phyloP scores from a whole-genome alignment of 2,888 invertebrate genomes.

The Tipula confusa region DNA sequence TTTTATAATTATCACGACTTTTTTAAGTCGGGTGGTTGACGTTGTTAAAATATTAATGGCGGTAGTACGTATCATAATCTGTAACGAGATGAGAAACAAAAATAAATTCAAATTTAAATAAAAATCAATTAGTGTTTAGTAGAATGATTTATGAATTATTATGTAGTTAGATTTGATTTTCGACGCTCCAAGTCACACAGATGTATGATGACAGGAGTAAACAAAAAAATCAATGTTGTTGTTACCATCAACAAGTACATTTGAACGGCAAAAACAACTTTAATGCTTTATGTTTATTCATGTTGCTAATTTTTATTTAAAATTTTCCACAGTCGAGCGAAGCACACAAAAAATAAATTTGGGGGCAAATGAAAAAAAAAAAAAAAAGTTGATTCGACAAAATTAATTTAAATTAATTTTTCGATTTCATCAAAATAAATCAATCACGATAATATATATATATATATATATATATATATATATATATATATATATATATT shows the following conservation, averaged over 20 bases:
- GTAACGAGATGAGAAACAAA: not conserved
- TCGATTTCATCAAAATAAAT: not conserved
- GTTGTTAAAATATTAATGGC: not conserved
- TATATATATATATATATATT: no score
- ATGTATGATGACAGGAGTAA: not conserved
- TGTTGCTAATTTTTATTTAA: not conserved
- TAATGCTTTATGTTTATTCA: not conserved
- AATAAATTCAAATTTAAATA: not conserved
- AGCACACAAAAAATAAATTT: not conserved
- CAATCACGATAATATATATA: not conserved
- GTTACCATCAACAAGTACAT: constrained; percentile 9
- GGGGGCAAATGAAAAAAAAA: not conserved
- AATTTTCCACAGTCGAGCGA: not conserved
- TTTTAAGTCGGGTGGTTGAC: not conserved
- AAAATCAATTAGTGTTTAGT: no score
- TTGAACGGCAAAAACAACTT: not conserved
- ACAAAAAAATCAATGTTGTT: not conserved
- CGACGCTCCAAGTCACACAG: not conserved
- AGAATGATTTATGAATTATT: not conserved
- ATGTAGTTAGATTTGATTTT: not conserved
- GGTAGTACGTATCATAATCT: constrained; percentile 16
- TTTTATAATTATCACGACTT: not conserved
- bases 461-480: no score
- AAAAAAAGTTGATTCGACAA: not conserved
- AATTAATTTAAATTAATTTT: not conserved